Base-by-base conservation (phyloP, 2,113 vertebrate genomes). In the Chloebia gouldiae region DNA sequence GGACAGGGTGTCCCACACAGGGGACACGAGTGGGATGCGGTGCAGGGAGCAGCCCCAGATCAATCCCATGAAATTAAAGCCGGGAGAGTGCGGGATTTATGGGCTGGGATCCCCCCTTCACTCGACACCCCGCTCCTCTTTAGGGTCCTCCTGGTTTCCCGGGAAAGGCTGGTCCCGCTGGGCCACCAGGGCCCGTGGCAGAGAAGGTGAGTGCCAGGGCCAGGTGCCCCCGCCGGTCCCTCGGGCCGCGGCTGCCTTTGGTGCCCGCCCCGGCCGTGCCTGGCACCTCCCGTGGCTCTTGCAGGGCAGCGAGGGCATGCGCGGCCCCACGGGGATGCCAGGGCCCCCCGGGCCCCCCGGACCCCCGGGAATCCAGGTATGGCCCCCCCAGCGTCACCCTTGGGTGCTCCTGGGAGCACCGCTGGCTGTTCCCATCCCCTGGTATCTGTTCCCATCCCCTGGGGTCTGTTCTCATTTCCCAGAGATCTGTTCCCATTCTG, bases 81-180 rank as follows among this genome's bases (percentile, higher is more conserved):
- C 2, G 9, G 81, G 69, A 13, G n/a, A 10, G 2, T 3, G 24
- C 0, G 1, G 44, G 2, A 6, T 21, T 54, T 0, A 0, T 1
- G 21, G 81, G 15, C 6, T 44, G 73, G 30, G 64, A 2, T 47
- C 33, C 57, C 24, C 10, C 8, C 2, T 5, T 6, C 11, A 13
- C 63, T 8, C 10, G 0, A 16, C 24, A 22, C 12, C 10, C 10
- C 30, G 22, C 35, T 54, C 14, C 64, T 76, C 84, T 39, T 45
- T 33, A 99, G 99, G 99, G 99, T 2, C 97, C 98, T 6, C 98
- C 99, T 0, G 99, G 99, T 66, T 98, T 98, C 76, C 97, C 98
- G 0, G 99, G 99, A 65, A 99, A 99, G 97, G 81, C 61, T 2
- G 99, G 99, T 70, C 92, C 98, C 6, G 85, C 98, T 0, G 99